These are phyloP conservation scores for Rhizoglyphus robini DNA, from an alignment of 1,140 invertebrate genomes.

Conservation along the genomic window DNA sequence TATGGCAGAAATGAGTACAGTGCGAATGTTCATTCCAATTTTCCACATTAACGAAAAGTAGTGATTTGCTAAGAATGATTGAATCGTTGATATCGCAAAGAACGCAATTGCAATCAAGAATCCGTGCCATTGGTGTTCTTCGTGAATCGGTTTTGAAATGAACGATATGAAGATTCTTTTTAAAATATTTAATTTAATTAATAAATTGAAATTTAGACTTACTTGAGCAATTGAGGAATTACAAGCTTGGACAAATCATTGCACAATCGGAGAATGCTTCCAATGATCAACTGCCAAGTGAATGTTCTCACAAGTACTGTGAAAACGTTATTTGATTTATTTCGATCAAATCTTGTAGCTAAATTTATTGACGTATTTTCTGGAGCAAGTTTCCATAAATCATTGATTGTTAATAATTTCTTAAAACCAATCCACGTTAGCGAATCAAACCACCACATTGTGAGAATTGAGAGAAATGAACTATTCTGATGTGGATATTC, in stretches of 20 bases:
- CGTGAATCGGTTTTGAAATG: neutral
- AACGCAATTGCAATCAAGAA: neutral
- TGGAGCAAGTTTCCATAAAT: conserved; percentile 79
- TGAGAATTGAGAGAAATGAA: conserved; percentile 71
- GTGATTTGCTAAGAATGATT: neutral
- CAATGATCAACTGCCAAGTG: conserved; percentile 66
- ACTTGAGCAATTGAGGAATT: conserved; percentile 53
- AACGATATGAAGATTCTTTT: neutral
- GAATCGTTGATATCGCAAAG: neutral
- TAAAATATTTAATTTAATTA: too few relatives aligned
- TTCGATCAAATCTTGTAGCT: conserved; percentile 66
- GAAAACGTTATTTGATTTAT: conserved; percentile 35
- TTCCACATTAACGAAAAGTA: neutral
- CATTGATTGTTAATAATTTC: conserved; percentile 57
- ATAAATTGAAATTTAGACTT: too few relatives aligned
- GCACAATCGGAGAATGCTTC: conserved; percentile 56
- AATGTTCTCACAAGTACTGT: conserved; percentile 46
- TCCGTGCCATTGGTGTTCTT: conserved; percentile 3
- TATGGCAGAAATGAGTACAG: neutral
- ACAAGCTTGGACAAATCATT: conserved; percentile 76
- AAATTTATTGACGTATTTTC: conserved; percentile 64
- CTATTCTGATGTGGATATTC: conserved; percentile 71
- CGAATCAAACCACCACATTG: conserved; percentile 81
- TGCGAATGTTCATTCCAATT: neutral
- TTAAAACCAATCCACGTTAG: conserved; percentile 48